phyloP scores from a whole-genome alignment of 2,113 vertebrate genomes.

The Oxyura jamaicensis region DNA sequence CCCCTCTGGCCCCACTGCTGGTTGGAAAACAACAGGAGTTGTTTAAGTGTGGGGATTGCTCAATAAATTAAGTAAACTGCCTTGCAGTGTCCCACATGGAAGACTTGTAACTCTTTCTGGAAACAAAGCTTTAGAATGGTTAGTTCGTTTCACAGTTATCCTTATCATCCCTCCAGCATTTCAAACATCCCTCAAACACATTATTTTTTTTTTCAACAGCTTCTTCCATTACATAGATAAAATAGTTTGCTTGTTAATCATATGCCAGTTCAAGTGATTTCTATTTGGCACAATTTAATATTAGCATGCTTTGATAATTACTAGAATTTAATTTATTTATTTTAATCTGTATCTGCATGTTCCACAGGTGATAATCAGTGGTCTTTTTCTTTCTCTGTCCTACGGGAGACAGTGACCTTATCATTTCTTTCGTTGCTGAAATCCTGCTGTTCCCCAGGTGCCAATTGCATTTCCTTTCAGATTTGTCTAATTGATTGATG shows the following conservation, averaged over 20 bases:
- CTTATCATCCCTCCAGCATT: not conserved
- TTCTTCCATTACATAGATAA: not conserved
- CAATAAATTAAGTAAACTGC: too few relatives aligned
- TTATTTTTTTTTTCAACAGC: not conserved
- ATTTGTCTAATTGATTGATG: constrained; percentile 48
- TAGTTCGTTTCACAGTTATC: not conserved
- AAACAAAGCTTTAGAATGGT: not conserved
- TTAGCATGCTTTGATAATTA: not conserved
- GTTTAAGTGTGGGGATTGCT: not conserved
- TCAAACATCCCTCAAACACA: not conserved
- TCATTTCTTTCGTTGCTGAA: not conserved
- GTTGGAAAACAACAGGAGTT: not conserved
- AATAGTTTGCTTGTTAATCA: not conserved
- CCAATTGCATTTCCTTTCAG: not conserved
- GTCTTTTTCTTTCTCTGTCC: not conserved
- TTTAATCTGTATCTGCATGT: not conserved
- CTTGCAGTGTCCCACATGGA: not conserved
- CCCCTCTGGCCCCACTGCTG: not conserved
- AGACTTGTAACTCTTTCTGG: not conserved
- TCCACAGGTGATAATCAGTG: constrained; percentile 13
- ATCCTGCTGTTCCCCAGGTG: not conserved
- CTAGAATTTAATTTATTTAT: constrained; percentile 5
- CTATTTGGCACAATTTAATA: not conserved
- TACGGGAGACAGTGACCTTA: not conserved
- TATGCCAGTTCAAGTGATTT: not conserved